Evolutionary conservation across 2,797 vertebrate genomes (phyloP), one percentile per base, ranked within the genome.

Genomic region (Macrochelys suwanniensis): DNA sequence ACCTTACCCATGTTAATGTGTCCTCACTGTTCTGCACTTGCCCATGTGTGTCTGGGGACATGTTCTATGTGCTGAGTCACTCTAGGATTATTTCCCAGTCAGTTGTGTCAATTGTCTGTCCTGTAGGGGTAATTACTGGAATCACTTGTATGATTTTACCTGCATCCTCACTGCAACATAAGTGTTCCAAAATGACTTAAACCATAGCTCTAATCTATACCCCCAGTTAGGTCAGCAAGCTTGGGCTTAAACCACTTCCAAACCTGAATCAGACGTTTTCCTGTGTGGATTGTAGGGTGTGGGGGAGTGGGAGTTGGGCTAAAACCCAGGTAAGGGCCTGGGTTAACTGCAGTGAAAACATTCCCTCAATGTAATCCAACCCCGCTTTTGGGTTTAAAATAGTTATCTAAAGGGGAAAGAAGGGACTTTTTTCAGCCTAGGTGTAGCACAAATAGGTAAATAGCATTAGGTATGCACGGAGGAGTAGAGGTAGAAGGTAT

Each of bases 401-500:
- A 53, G 31, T 49, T 77, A 28, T 7, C 45, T 85, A 84, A 57
- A 80, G 9, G 89, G 50, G 12, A 25, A 1, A 94, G 86, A 77
- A 42, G 4, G 37, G 12, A 49, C 37, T 0, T 15, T 61, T 31
- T 80, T 94, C n/a, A 23, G n/a, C 10, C n/a, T 23, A 71, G 19
- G 37, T 42, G 68, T 42, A 71, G 37, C n/a, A 61, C 59, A 61
- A 61, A 61, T 80, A 26, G 45, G 50, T n/a, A 42, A 80, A 57
- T 86, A 42, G 49, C 59, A 45, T 85, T 83, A 57, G 49, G n/a
- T 81, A 51, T 11, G 61, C 19, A 13, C 25, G 42, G 16, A 45
- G 81, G 82, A 88, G 89, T 85, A 89, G 50, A 91, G 26, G 47
- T 3, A 0, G 79, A 89, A 95, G 61, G 49, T 56, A 61, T 96